A percentile compares a stretch with the other conserved stretches of the same genome.
phyloP scores from a whole-genome alignment of 2,797 vertebrate genomes.

The Muraenolepis orangiensis region DNA sequence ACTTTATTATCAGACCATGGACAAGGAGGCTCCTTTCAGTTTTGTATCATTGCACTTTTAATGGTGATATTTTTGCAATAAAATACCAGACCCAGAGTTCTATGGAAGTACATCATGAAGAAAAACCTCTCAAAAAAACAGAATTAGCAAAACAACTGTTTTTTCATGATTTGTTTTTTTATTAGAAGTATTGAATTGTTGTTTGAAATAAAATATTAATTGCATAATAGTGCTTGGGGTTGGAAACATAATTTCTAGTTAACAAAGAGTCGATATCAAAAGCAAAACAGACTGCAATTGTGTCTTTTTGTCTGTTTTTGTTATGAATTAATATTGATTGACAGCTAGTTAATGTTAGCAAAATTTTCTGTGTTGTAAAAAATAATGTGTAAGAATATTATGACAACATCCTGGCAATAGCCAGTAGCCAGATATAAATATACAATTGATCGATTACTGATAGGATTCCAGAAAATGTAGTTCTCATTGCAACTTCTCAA shows the following conservation, averaged over 20 bases:
- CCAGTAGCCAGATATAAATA: not conserved
- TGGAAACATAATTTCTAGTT: slow-evolving; percentile 42
- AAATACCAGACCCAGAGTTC: slow-evolving; percentile 35
- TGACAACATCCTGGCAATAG: not conserved
- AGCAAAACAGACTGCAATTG: slow-evolving; percentile 63
- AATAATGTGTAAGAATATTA: not conserved
- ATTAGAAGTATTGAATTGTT: slow-evolving; percentile 25
- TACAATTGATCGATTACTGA: not conserved
- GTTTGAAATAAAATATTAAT: slow-evolving; percentile 32
- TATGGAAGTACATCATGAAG: slow-evolving; percentile 40
- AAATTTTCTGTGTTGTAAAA: not conserved
- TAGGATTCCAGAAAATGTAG: not conserved
- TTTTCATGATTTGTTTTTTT: slow-evolving; percentile 34
- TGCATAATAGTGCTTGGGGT: slow-evolving; percentile 21
- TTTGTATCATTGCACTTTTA: slow-evolving; percentile 72
- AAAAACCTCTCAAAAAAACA: slow-evolving; percentile 34
- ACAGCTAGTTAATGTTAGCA: not conserved
- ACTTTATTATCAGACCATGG: slow-evolving; percentile 56
- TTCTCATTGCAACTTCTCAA: not conserved
- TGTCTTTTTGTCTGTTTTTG: slow-evolving; percentile 74
- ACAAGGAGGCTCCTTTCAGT: slow-evolving; percentile 64
- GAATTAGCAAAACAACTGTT: slow-evolving; percentile 1
- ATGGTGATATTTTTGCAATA: slow-evolving; percentile 73
- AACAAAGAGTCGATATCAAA: slow-evolving; percentile 29
- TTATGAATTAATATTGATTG: slow-evolving; percentile 75